Evolutionary conservation across 2,888 invertebrate species (phyloP).

Genomic region (Zygogramma bicolorata): DNA sequence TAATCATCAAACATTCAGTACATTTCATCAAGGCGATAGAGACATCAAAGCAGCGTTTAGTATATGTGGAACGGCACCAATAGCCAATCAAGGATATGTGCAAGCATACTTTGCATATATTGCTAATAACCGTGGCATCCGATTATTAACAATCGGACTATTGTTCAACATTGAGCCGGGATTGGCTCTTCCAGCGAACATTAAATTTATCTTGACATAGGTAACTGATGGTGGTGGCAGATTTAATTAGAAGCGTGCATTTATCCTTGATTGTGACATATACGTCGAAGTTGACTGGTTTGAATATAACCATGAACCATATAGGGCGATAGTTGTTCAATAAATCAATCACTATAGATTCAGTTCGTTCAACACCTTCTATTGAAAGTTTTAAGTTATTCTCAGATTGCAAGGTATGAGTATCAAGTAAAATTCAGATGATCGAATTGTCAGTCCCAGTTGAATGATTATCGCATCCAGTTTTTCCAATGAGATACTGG

Average conservation of each 20-base stretch:
- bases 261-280: constrained; percentile 16
- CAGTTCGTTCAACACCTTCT: neutral
- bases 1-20: neutral
- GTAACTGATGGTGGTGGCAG: constrained; percentile 7
- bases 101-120: constrained; percentile 7
- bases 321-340: no score
- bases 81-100: neutral
- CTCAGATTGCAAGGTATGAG: no score
- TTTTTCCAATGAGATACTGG: no score
- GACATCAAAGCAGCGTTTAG: neutral
- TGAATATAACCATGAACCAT: neutral
- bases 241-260: constrained; percentile 25
- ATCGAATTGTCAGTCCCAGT: no score
- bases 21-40: neutral
- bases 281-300: neutral
- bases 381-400: no score
- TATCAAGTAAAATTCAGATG: no score
- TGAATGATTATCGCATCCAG: no score
- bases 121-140: neutral
- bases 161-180: constrained; percentile 4
- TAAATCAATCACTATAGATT: no score
- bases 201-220: constrained; percentile 24
- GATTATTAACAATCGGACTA: constrained; percentile 2
- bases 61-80: neutral
- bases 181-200: constrained; percentile 20